Conservation (phyloP, 2,797 vertebrate species). For the Morus bassanus region DNA sequence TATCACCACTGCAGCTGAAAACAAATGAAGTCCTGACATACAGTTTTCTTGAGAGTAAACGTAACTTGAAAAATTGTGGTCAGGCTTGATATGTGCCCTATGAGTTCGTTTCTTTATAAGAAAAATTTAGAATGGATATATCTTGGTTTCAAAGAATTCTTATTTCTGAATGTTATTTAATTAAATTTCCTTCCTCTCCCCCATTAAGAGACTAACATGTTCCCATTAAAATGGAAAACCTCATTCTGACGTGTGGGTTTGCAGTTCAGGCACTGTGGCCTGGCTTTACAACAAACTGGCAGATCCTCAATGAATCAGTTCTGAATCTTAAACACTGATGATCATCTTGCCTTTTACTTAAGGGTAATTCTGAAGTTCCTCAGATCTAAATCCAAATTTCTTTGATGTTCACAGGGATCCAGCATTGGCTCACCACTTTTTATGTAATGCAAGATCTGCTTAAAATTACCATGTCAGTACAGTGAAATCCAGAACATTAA, state of each 20-base stretch:
- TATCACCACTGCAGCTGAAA: constrained; percentile 52
- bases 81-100: not conserved
- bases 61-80: not conserved
- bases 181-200: not conserved
- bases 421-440: not conserved
- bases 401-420: not conserved
- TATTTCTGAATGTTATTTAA: not conserved
- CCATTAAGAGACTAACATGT: not conserved
- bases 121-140: not conserved
- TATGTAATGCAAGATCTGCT: not conserved
- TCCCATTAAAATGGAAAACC: not conserved
- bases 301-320: not conserved
- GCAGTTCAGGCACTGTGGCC: not conserved
- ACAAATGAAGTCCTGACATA: constrained; percentile 22
- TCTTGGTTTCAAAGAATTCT: not conserved
- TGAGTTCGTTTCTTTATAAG: not conserved
- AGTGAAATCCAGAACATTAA: not conserved
- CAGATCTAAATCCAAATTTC: not conserved
- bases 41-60: not conserved
- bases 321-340: not conserved
- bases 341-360: not conserved
- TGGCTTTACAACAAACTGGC: not conserved
- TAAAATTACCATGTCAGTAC: not conserved
- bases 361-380: not conserved
- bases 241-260: not conserved